phyloP scores from a whole-genome alignment of 2,113 vertebrate species.

The Gorsachius goisagi region DNA sequence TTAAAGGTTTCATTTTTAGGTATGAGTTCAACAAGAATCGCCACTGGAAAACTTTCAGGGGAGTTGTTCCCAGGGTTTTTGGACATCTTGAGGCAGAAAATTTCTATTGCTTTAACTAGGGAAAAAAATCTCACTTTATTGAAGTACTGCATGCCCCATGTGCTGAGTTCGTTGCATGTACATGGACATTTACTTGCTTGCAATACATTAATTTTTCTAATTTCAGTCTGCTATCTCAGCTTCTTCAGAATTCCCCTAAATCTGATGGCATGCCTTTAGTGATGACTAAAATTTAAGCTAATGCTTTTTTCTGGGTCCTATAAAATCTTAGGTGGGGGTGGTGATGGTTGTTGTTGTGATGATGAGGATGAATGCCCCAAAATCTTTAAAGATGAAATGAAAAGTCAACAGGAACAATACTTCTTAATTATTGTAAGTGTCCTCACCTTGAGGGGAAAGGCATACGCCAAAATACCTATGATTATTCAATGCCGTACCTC shows the following conservation, averaged over 20 bases:
- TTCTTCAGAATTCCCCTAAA: background rate
- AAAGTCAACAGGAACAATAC: background rate
- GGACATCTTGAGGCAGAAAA: background rate
- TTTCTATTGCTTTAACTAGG: background rate
- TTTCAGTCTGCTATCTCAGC: background rate
- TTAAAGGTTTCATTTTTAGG: background rate
- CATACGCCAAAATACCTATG: background rate
- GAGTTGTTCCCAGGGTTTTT: background rate
- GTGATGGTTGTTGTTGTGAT: background rate
- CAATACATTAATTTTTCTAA: background rate
- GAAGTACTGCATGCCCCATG: background rate
- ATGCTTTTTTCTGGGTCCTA: background rate
- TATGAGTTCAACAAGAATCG: background rate
- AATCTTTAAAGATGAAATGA: background rate
- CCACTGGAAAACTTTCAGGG: background rate
- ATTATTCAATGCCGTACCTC: fast-evolving
- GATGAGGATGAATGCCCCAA: background rate
- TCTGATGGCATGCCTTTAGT: background rate
- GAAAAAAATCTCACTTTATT: background rate
- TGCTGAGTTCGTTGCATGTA: background rate
- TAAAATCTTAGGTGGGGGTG: background rate
- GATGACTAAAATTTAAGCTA: background rate
- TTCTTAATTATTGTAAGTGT: background rate
- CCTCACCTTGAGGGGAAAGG: background rate
- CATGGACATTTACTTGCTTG: background rate